phyloP scores from a whole-genome alignment of 2,113 vertebrate genomes.

The Rallus limicola region DNA sequence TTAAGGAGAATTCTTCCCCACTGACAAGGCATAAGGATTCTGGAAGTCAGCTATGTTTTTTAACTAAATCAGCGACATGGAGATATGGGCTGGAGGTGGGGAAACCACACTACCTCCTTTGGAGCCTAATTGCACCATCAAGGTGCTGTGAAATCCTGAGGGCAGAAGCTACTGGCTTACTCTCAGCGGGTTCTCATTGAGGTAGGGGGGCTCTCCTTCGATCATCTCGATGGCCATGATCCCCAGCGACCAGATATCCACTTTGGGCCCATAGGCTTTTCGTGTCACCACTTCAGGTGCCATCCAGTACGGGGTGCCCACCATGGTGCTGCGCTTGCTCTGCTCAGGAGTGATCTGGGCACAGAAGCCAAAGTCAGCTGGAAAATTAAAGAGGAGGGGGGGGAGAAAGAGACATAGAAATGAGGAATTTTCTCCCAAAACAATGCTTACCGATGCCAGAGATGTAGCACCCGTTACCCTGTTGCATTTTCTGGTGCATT shows the following conservation, averaged over 20 bases:
- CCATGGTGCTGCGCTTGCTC: slow-evolving; percentile 98
- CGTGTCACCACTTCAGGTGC: slow-evolving; percentile 94
- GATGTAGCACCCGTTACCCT: background rate
- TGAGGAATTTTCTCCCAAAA: background rate
- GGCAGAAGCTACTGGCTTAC: slow-evolving; percentile 67
- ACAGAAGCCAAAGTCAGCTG: slow-evolving; percentile 97
- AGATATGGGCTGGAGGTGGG: background rate
- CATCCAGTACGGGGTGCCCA: slow-evolving; percentile 98
- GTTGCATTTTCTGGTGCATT: background rate
- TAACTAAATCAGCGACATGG: background rate
- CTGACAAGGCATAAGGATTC: background rate
- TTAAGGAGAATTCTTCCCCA: background rate
- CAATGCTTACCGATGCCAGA: background rate
- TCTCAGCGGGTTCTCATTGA: slow-evolving; percentile 95
- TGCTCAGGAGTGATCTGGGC: slow-evolving; percentile 98
- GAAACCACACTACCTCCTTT: background rate
- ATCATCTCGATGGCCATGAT: slow-evolving; percentile 99
- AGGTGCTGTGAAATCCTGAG: background rate
- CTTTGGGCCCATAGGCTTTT: slow-evolving; percentile 95
- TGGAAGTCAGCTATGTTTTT: background rate
- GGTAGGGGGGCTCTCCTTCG: slow-evolving; percentile 95
- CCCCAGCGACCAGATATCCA: slow-evolving; percentile 97
- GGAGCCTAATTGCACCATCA: background rate
- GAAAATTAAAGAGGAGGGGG: background rate
- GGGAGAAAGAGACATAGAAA: background rate